Evolutionary conservation across 1,140 invertebrate genomes (phyloP), one percentile per base, ranked within the genome.

Genomic region (Chlorops oryzae): DNA sequence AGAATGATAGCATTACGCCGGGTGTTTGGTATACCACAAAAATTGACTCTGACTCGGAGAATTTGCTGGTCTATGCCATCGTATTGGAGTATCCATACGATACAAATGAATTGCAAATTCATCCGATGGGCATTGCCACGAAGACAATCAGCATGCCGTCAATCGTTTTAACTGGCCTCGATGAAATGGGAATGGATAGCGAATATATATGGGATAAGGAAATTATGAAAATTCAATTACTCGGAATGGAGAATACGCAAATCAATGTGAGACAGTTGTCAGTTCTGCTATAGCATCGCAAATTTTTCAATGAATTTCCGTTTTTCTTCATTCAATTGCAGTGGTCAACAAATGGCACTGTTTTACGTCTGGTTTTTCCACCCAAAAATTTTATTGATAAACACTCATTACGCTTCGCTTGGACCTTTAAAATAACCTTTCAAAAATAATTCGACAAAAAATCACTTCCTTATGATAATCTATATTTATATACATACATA

Each of bases 1-100:
- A 93, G 72, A 94, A 95, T 64, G 92, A 96, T 63, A 86, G 86
- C 0, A 15, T 79, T 0, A 83, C 82, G n/a, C 50, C 57, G 0
- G 72, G 80, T 58, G 81, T 92, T 21, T 91, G 88, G 88, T 91
- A 88, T 58, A 90, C 88, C 0, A 74, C 76, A 32, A 17, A 25
- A 15, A 21, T 53, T n/a, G 22, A 32, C 4, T 15, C 23, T 5
- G 13, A 21, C 13, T 10, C 24, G 22, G 39, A 43, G 7, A 20
- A 28, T 15, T 15, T 58, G 1, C 50, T 40, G 1, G 39, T 72
- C 5, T 72, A 64, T 46, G 66, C 67, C 0, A 67, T 70, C 38
- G 56, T 72, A 0, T 41, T 72, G 48, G 58, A 70, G 1, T 72
- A 72, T 64, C 70, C 70, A 0, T 72, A 62, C 18, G 70, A 72